phyloP scores from a whole-genome alignment of 2,797 vertebrate genomes.

The Melanogrammus aeglefinus region DNA sequence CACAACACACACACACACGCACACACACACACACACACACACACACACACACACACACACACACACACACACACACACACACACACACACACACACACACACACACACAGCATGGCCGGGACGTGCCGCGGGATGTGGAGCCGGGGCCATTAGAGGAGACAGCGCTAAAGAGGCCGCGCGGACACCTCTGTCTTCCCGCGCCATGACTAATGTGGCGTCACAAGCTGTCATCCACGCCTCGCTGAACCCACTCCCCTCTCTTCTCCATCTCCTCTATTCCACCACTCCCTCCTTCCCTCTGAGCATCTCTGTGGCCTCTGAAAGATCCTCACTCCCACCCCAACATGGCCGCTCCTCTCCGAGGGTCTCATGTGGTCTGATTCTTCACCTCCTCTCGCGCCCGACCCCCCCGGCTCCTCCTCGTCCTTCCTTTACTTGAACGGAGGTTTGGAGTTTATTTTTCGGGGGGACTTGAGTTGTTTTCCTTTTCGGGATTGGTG shows the following conservation, averaged over 20 bases:
- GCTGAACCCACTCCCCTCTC: slow-evolving; percentile 41
- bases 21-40: slow-evolving; percentile 14
- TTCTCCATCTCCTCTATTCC: slow-evolving; percentile 33
- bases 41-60: background rate
- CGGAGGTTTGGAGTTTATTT: no score
- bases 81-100: slow-evolving; percentile 14
- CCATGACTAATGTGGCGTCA: slow-evolving; percentile 70
- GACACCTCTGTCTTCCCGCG: slow-evolving; percentile 64
- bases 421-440: no score
- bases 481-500: no score
- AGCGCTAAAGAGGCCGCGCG: slow-evolving; percentile 60
- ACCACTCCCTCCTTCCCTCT: slow-evolving; percentile 8
- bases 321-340: background rate
- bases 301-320: background rate
- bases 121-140: slow-evolving; percentile 20
- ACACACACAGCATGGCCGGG: background rate
- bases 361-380: slow-evolving; percentile 18
- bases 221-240: slow-evolving; percentile 67
- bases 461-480: no score
- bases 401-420: background rate
- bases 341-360: background rate
- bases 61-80: slow-evolving; percentile 30
- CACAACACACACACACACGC: slow-evolving; percentile 4
- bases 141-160: slow-evolving; percentile 58
- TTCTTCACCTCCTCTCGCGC: slow-evolving; percentile 17